Base-by-base conservation (phyloP, 2,888 invertebrate genomes). In the Epistrophe eligans region DNA sequence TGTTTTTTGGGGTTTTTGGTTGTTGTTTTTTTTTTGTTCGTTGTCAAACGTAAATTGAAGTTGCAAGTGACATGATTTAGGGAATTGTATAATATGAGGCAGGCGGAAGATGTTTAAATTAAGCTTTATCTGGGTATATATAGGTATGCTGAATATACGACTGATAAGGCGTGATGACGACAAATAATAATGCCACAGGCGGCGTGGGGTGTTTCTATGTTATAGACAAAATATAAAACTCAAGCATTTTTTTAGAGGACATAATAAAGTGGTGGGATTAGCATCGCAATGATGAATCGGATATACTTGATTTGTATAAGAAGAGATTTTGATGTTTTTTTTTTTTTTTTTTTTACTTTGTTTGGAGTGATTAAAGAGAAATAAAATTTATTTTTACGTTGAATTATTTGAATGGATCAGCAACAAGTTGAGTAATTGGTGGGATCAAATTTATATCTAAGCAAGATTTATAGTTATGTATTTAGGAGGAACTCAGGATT, bases 11-110 rank as follows among this genome's bases (percentile, higher is more conserved):
- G 40, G 28, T 48, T 28, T 64, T 66, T 50, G 17, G 32, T 55
- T 50, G 11, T 11, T 62, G 62, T 50, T 15, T 11, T 62, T 48
- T 38, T 13, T 62, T 38, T 57, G 58, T 72, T 43, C 62, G 43
- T 40, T 81, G 70, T 81, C 70, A 85, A 85, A 74, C 57, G 70
- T 67, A 77, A 62, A 77, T 77, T 79, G 60, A 80, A 77, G 77
- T 72, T 70, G 73, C 58, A 72, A 85, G 72, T 77, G 80, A 74
- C 70, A 73, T 81, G 72, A 85, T 70, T 77, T 73, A 70, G 66
- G 58, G 64, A 32, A 50, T 76, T 62, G 55, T 45, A 43, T 52
- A 24, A 43, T 52, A 24, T 28, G 55, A 15, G 62, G 43, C 66
- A 28, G 35, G 32, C 17, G 60, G 38, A 43, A 57, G 64, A 38